A percentile compares a stretch with the other conserved stretches of the same genome.
phyloP scores from a whole-genome alignment of 2,113 vertebrate genomes.

The Amia ocellicauda region DNA sequence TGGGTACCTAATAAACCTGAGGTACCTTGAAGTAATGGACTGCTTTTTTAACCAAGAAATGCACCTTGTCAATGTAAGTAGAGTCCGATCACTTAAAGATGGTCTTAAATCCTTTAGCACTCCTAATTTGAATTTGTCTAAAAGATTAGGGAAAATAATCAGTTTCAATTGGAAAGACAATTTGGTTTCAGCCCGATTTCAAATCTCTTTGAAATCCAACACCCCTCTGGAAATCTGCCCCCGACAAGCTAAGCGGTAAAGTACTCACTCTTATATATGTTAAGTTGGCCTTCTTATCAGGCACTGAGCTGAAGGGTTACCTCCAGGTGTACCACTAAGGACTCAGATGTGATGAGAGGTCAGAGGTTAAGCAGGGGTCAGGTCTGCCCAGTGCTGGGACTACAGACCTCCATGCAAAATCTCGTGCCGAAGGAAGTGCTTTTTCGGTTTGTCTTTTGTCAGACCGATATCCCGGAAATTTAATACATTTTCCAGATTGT shows the following conservation, averaged over 20 bases:
- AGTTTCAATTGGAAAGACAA: constrained; percentile 19
- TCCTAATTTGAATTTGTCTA: constrained; percentile 3
- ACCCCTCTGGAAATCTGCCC: constrained; percentile 21
- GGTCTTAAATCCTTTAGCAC: background rate
- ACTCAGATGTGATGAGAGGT: constrained; percentile 27
- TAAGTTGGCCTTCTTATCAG: constrained; percentile 52
- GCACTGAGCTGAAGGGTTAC: constrained; percentile 51
- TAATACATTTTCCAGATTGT: too few species aligned
- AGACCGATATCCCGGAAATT: too few species aligned
- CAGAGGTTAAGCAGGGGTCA: constrained; percentile 45
- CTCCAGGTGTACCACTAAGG: constrained; percentile 55
- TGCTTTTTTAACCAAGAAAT: too few species aligned
- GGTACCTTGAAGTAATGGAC: too few species aligned
- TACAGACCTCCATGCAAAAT: background rate
- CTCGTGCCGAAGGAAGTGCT: background rate
- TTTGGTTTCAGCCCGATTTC: constrained; percentile 1
- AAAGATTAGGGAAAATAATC: constrained; percentile 16
- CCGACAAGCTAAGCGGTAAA: constrained; percentile 32
- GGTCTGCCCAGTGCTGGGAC: background rate
- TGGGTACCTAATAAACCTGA: too few species aligned
- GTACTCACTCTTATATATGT: constrained; percentile 28
- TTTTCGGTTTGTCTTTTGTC: too few species aligned
- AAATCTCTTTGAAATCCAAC: constrained; percentile 15
- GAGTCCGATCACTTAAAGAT: too few species aligned
- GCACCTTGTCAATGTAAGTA: too few species aligned